A percentile compares a stretch with the other conserved stretches of the same genome.
phyloP scores from a whole-genome alignment of 1,140 invertebrate genomes.

The Brachionus manjavacas region DNA sequence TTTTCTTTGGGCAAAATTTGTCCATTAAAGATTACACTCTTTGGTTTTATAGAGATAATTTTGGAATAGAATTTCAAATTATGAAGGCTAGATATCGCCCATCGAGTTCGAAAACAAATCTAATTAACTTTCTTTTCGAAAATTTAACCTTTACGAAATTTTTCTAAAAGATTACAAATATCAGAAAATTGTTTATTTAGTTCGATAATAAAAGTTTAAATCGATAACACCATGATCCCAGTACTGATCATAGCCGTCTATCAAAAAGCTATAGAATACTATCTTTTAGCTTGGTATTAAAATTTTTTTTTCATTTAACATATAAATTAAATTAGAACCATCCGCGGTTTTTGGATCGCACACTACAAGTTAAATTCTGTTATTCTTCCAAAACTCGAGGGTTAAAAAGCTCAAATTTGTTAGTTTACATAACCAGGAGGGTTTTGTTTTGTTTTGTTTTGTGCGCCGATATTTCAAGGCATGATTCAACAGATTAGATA shows the following conservation, averaged over 20 bases:
- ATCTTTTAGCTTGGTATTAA: conserved; percentile 4
- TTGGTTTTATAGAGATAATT: not conserved
- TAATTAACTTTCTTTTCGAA: conserved; percentile 25
- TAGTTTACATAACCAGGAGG: not conserved
- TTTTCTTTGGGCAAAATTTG: not conserved
- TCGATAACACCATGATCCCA: not conserved
- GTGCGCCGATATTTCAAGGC: not conserved
- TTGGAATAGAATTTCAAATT: not conserved
- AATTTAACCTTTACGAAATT: not conserved
- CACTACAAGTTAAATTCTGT: not conserved
- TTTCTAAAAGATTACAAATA: not conserved
- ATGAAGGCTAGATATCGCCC: not conserved
- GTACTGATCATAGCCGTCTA: not conserved
- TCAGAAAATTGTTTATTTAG: conserved; percentile 10
- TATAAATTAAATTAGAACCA: not conserved
- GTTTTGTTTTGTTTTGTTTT: not conserved
- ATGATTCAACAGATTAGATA: not conserved
- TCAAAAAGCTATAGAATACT: not conserved
- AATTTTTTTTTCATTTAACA: not conserved
- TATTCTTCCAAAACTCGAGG: not conserved
- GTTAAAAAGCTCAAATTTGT: not conserved
- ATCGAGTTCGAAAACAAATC: not conserved
- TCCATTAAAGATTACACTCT: not conserved
- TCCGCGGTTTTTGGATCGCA: not conserved
- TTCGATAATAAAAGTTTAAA: not conserved